Base-by-base conservation (phyloP, 2,797 vertebrate species). In the Pseudochirops cupreus region DNA sequence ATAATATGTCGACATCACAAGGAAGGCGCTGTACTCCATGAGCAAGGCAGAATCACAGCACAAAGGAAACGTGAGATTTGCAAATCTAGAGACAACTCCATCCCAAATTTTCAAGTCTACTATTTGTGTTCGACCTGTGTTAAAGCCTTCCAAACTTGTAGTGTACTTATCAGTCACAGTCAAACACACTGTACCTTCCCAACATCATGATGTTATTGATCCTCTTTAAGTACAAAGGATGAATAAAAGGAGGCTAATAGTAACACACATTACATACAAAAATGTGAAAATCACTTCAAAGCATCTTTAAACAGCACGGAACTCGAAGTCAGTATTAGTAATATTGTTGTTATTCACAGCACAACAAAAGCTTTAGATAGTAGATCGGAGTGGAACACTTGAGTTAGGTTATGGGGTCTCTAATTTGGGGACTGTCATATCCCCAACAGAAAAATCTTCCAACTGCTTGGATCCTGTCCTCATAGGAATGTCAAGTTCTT, bases 381-480 rank as follows among this genome's bases (percentile, higher is more conserved):
- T 74, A 21, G 67, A 4, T n/a, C 1, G n/a, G 67, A 39, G 16
- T 74, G 6, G 5, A 74, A 74, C 4, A 74, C n/a, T 33, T 62
- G 59, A 1, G 10, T n/a, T 7, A 90, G 14, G 7, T 9, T 18
- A 21, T 33, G 28, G n/a, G 3, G 3, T 10, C 46, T 67, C 16
- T n/a, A 24, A 1, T 4, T 4, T 0, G 7, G 91, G 5, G 1
- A 0, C 2, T 4, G 10, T 12, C 4, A 2, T 0, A 26, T 67
- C 4, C 31, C 46, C 53, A 58, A 18, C 0, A 21, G 50, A n/a
- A 93, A 58, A 33, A 28, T 39, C 31, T 92, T 16, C 89, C 10
- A 54, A 90, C 26, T 90, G 52, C 24, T 53, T 50, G 28, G 89
- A 11, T 39, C 91, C 0, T 0, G 5, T 24, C 91, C 91, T 93